Evolutionary conservation across 2,888 invertebrate species (phyloP), one percentile per base, ranked within the genome.

Genomic region (Oligia latruncula): DNA sequence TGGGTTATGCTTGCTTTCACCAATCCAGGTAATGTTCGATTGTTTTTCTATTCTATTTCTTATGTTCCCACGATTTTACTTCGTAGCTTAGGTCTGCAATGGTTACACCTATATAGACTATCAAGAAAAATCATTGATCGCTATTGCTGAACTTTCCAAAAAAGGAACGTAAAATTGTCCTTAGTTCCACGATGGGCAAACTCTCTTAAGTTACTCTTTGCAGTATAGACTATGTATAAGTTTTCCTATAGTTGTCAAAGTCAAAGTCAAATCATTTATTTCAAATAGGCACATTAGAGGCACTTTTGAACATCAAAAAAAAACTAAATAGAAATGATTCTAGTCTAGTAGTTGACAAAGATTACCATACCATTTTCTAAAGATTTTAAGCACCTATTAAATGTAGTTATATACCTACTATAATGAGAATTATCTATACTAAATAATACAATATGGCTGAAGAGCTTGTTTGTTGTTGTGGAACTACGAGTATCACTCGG

Each of bases 21-120:
- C 35, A 49, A 29, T 46, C 58, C 43, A 71, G 35, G 62, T 73
- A 62, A 73, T 58, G 15, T 49, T 52, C 40, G 67, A 55, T 75
- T 71, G 72, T 85, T 76, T 60, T 35, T 35, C 17, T 64, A 55
- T 58, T 62, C 40, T 68, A 20, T 71, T 35, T 72, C 13, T 35
- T 23, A n/a, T 23, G 29, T 58, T 83, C 74, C 29, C 80, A 75
- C 72, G 62, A 58, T 76, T 70, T 65, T 71, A 74, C 46, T 74
- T 73, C 13, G 35, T 23, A 62, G 29, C 17, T 58, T 49, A 65
- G 29, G 6, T 52, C 62, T 80, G 29, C 29, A 52, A 70, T 35
- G 9, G 35, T 13, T 29, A 17, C 13, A 52, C 4, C 60, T 35
- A n/a, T 0, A 40, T 3, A 43, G 64, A 15, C 20, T 55, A 35